Percentiles rank a stretch among this genome's conserved stretches.
Conservation (phyloP, 2,888 invertebrate genomes). For the Cataglyphis livida region DNA sequence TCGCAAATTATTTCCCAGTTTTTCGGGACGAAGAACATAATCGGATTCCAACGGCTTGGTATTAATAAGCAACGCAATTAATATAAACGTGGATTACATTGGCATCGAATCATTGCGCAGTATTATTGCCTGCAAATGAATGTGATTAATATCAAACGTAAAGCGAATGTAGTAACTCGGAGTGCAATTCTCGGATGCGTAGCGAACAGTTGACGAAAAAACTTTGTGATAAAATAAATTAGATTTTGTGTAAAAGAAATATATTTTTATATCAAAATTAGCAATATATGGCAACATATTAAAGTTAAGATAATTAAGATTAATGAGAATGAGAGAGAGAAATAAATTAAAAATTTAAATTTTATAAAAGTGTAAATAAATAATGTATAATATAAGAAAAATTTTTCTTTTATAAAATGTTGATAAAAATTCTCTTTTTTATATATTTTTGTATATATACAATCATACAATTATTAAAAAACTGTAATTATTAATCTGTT, state of each 20-base stretch:
- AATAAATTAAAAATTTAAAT: background rate
- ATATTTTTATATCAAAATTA: background rate
- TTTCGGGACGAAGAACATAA: slow-evolving; percentile 9
- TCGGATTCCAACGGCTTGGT: slow-evolving; percentile 41
- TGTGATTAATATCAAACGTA: slow-evolving; percentile 53
- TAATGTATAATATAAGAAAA: background rate
- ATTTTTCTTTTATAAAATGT: background rate
- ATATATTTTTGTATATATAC: background rate
- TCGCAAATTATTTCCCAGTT: slow-evolving; percentile 37
- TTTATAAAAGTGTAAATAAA: background rate
- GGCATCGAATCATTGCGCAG: slow-evolving; percentile 39
- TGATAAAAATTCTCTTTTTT: background rate
- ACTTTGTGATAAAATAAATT: background rate
- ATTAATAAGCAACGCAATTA: slow-evolving; percentile 52
- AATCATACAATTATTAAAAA: background rate
- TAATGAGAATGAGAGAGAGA: background rate
- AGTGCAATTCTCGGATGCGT: slow-evolving; percentile 25
- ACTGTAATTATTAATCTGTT: background rate
- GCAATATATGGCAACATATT: too few relatives aligned
- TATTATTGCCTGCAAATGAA: slow-evolving; percentile 49
- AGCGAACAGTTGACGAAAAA: slow-evolving; percentile 23
- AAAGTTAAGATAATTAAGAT: background rate
- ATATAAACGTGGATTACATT: slow-evolving; percentile 52
- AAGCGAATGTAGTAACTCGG: slow-evolving; percentile 46
- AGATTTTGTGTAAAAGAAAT: background rate